Conservation (phyloP, 2,888 invertebrate species). For the Tuta absoluta region DNA sequence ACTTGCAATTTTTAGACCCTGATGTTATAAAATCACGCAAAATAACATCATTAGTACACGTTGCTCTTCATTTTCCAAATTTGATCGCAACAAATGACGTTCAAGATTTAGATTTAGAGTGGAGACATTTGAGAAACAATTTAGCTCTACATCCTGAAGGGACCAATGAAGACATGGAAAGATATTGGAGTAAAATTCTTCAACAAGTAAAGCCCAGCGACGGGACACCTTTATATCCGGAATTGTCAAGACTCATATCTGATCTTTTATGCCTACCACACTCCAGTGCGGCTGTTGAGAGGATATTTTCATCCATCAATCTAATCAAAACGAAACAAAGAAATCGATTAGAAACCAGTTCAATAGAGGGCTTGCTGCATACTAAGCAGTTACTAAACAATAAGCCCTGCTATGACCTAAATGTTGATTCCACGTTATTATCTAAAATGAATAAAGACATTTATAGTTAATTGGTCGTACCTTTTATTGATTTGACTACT, state of each 20-base stretch:
- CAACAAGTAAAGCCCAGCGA: neutral
- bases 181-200: neutral
- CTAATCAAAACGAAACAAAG: constrained; percentile 7
- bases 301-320: constrained; percentile 2
- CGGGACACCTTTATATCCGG: neutral
- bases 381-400: constrained; percentile 25
- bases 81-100: constrained; percentile 17
- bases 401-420: neutral
- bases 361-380: neutral
- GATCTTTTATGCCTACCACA: constrained; percentile 6
- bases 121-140: constrained; percentile 10
- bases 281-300: constrained; percentile 10
- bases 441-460: constrained; percentile 27
- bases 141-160: neutral
- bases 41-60: constrained; percentile 23
- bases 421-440: constrained; percentile 11
- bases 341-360: neutral
- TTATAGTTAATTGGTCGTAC: neutral
- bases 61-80: constrained; percentile 30
- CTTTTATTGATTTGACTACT: no score
- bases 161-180: neutral
- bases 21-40: constrained; percentile 18
- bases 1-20: constrained; percentile 21
- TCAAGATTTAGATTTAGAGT: neutral
- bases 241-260: neutral